phyloP scores from a whole-genome alignment of 1,140 invertebrate species.

The Heliconius melpomene region DNA sequence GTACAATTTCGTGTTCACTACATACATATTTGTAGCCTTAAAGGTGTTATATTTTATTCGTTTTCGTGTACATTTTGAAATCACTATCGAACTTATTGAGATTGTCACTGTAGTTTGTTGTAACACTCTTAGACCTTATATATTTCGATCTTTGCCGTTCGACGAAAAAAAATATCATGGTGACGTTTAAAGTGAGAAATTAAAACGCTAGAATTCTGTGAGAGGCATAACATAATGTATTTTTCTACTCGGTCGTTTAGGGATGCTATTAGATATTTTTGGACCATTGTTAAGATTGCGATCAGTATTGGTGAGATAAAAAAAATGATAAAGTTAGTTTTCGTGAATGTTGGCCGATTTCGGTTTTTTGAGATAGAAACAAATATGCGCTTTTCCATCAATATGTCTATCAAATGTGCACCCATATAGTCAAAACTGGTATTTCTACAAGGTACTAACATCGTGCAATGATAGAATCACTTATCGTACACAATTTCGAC shows the following conservation, averaged over 20 bases:
- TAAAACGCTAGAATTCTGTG: constrained; percentile 70
- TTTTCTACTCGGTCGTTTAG: constrained; percentile 80
- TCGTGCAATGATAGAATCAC: background rate
- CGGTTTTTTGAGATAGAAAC: constrained; percentile 61
- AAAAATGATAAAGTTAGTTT: constrained; percentile 60
- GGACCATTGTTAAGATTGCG: constrained; percentile 78
- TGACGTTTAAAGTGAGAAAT: constrained; percentile 60
- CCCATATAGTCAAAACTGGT: constrained; percentile 31
- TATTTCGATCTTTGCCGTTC: constrained; percentile 58
- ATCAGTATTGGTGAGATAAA: constrained; percentile 73
- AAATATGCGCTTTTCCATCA: constrained; percentile 51
- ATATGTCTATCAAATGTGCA: constrained; percentile 30
- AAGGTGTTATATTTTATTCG: constrained; percentile 25
- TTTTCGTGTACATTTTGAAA: constrained; percentile 66
- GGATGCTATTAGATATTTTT: constrained; percentile 80
- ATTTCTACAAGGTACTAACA: constrained; percentile 19
- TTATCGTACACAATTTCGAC: background rate
- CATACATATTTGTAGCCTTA: constrained; percentile 25
- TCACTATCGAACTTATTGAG: constrained; percentile 63
- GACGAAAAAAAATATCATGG: constrained; percentile 54
- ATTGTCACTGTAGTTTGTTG: constrained; percentile 71
- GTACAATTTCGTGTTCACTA: constrained; percentile 35
- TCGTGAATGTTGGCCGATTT: constrained; percentile 61
- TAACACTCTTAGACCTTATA: constrained; percentile 74
- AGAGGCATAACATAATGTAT: constrained; percentile 70